Percentiles rank a stretch among this genome's conserved stretches.
phyloP scores from a whole-genome alignment of 2,113 vertebrate genomes.

The Dasyornis broadbenti region DNA sequence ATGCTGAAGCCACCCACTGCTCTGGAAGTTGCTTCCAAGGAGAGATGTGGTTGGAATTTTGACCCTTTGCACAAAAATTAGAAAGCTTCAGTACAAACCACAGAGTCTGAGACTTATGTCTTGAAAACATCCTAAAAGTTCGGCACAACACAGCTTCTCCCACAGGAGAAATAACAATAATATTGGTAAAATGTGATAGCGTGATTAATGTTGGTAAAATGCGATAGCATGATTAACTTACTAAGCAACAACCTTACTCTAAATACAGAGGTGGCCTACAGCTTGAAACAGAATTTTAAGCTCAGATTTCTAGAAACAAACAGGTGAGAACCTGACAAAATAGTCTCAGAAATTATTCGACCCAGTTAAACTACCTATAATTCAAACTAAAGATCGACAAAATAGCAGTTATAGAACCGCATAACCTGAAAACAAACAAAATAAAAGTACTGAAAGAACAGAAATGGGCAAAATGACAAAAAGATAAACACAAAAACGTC shows the following conservation, averaged over 20 bases:
- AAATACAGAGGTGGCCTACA: not conserved
- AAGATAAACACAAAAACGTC: not conserved
- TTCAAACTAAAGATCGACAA: not conserved
- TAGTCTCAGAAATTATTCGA: not conserved
- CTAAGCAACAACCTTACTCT: not conserved
- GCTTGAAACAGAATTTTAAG: not conserved
- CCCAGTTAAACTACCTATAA: not conserved
- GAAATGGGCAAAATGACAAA: not conserved
- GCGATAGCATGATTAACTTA: not conserved
- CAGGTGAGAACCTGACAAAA: not conserved
- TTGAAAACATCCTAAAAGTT: not conserved
- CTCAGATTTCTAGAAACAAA: not conserved
- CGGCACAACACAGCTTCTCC: not conserved
- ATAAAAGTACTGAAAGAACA: not conserved
- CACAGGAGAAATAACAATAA: not conserved
- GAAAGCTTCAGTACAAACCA: not conserved
- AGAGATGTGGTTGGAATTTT: not conserved
- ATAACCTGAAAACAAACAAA: not conserved
- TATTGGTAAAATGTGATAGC: not conserved
- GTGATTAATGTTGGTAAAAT: not conserved
- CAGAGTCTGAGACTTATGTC: not conserved
- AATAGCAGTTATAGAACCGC: not conserved
- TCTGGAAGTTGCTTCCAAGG: not conserved
- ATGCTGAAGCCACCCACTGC: not conserved
- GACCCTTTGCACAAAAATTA: not conserved